Evolutionary conservation across 2,888 invertebrate species (phyloP).

Genomic region (Polymixis lichenea): DNA sequence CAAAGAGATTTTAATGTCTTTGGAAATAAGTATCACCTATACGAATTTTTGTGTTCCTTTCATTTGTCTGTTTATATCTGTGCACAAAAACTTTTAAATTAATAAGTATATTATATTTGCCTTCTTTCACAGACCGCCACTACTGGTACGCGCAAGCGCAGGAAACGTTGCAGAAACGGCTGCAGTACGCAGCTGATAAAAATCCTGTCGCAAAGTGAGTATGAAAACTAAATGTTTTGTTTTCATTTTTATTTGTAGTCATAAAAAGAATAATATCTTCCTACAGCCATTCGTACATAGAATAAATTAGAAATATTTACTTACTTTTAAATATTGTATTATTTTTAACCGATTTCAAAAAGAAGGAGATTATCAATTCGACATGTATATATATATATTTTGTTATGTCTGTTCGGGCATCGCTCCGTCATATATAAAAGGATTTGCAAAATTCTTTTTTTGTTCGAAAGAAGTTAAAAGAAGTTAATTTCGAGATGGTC

Average conservation of each 20-base stretch:
- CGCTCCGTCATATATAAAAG: too few relatives aligned
- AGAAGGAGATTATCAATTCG: too few relatives aligned
- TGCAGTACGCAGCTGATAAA: constrained; percentile 86
- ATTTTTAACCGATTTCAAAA: too few relatives aligned
- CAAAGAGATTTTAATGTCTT: too few relatives aligned
- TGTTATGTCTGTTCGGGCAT: too few relatives aligned
- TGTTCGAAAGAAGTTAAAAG: too few relatives aligned
- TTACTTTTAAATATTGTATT: too few relatives aligned
- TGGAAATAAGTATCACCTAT: background rate
- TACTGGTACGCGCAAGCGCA: constrained; percentile 91
- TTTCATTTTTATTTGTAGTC: background rate
- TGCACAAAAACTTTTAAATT: background rate
- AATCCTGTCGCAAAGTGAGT: constrained; percentile 89
- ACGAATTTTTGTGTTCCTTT: background rate
- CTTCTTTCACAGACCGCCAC: constrained; percentile 86
- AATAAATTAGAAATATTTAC: too few relatives aligned
- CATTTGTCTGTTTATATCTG: background rate
- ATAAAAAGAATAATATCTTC: background rate
- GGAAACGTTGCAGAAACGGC: constrained; percentile 88
- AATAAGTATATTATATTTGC: background rate
- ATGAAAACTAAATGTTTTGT: background rate
- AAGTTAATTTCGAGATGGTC: too few relatives aligned
- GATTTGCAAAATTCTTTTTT: too few relatives aligned
- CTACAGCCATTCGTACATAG: too few relatives aligned
- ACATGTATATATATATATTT: too few relatives aligned